These are phyloP conservation scores for Heliconius sara DNA, from an alignment of 2,888 invertebrate genomes.

Conservation along the genomic window DNA sequence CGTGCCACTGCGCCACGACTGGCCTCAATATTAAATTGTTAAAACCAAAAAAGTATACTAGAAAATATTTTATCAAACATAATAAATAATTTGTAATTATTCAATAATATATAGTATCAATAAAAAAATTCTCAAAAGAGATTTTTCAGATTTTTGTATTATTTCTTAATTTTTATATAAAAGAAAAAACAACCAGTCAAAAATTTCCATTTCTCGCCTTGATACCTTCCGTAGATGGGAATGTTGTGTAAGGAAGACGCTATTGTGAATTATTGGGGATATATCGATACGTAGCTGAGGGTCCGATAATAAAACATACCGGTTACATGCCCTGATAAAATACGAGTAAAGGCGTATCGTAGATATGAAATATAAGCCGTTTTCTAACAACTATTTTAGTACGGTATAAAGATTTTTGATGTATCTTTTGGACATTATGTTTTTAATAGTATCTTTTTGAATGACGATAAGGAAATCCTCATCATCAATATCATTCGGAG, in stretches of 20 bases:
- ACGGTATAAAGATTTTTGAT: not conserved
- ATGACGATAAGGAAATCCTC: not conserved
- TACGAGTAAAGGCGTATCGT: constrained; percentile 28
- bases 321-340: constrained; percentile 44
- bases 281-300: constrained; percentile 60
- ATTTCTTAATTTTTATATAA: not conserved
- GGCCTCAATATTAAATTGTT: no score
- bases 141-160: no score
- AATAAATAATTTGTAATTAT: no score
- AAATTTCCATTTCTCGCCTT: constrained; percentile 4
- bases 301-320: constrained; percentile 50
- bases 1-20: no score
- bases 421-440: not conserved
- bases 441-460: not conserved
- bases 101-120: no score
- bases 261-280: constrained; percentile 68
- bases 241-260: constrained; percentile 69
- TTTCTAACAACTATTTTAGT: not conserved
- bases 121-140: no score
- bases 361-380: not conserved
- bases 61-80: no score
- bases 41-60: no score
- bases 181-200: not conserved
- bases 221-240: constrained; percentile 58
- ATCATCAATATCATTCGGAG: no score